phyloP scores from a whole-genome alignment of 2,797 vertebrate species.

The Pseudochromis fuscus region DNA sequence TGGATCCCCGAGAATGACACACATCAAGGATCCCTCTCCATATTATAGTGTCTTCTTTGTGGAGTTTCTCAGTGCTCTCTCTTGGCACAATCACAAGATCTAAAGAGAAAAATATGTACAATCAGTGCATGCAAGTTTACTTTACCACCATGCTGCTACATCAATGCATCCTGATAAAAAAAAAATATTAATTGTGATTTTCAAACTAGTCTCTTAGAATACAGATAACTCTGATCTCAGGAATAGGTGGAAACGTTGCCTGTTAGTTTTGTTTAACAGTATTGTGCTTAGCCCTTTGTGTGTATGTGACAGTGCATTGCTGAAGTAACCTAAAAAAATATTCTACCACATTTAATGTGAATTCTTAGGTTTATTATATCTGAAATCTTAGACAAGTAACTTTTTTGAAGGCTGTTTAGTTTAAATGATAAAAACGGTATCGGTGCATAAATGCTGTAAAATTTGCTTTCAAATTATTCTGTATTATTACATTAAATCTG shows the following conservation, averaged over 20 bases:
- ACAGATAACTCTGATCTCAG: slow-evolving; percentile 67
- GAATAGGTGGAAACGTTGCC: slow-evolving; percentile 61
- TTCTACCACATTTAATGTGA: slow-evolving; percentile 71
- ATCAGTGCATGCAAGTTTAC: slow-evolving; percentile 43
- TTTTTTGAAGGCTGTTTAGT: slow-evolving; percentile 71
- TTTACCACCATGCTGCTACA: slow-evolving; percentile 48
- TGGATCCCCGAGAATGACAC: slow-evolving; percentile 30
- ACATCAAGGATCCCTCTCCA: slow-evolving; percentile 18
- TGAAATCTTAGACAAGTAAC: slow-evolving; percentile 46
- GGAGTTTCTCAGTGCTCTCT: slow-evolving; percentile 30
- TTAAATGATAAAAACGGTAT: slow-evolving; percentile 55
- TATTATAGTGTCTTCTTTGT: slow-evolving; percentile 18
- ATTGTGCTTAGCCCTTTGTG: slow-evolving; percentile 53
- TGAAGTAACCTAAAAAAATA: slow-evolving; percentile 63
- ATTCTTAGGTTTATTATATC: slow-evolving; percentile 56
- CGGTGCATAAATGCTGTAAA: slow-evolving; percentile 77
- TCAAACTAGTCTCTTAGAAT: slow-evolving; percentile 14
- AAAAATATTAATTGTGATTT: slow-evolving; percentile 26
- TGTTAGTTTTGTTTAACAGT: slow-evolving; percentile 54
- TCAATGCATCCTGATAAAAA: slow-evolving; percentile 21
- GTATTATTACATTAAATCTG: slow-evolving; percentile 75
- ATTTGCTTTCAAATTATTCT: slow-evolving; percentile 74
- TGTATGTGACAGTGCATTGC: slow-evolving; percentile 57
- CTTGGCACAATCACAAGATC: slow-evolving; percentile 13
- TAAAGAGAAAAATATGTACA: slow-evolving; percentile 31